A percentile compares a stretch with the other conserved stretches of the same genome.
Evolutionary conservation across 2,113 vertebrate genomes (phyloP).

Genomic region (Oreochromis tanganicae): DNA sequence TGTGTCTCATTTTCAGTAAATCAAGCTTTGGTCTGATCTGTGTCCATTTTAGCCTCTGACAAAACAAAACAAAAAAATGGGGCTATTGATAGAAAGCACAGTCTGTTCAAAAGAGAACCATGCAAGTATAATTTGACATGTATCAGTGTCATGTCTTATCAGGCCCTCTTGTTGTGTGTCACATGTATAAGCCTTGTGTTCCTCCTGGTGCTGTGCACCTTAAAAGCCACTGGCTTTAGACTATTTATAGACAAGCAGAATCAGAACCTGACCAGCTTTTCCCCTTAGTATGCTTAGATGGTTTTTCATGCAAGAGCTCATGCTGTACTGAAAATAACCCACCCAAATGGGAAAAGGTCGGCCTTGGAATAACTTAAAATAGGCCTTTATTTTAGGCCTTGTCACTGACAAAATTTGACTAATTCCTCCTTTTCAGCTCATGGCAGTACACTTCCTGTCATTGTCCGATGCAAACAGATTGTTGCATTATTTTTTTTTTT

Average conservation of each 20-base stretch:
- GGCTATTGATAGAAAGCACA: not conserved
- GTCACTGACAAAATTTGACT: conserved; percentile 25
- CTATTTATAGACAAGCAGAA: conserved; percentile 62
- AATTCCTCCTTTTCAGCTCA: conserved; percentile 30
- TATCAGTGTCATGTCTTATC: not conserved
- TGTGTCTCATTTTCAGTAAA: not conserved
- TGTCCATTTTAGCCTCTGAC: not conserved
- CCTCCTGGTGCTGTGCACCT: conserved; percentile 39
- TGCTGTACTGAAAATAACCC: conserved; percentile 52
- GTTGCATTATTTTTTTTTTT: not conserved
- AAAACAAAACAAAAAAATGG: not conserved
- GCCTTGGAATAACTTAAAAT: conserved; percentile 35
- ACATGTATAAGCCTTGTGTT: conserved; percentile 48
- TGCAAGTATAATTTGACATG: not conserved
- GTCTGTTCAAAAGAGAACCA: not conserved
- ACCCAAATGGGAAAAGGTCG: conserved; percentile 44
- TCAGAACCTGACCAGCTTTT: conserved; percentile 61
- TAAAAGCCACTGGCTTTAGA: conserved; percentile 46
- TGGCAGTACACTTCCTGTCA: conserved; percentile 37
- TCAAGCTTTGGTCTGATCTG: not conserved
- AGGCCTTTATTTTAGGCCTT: conserved; percentile 39
- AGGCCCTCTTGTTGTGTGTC: conserved; percentile 11
- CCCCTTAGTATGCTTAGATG: conserved; percentile 39
- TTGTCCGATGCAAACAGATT: conserved; percentile 25
- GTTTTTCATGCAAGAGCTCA: conserved; percentile 45